These are phyloP conservation scores for Atta cephalotes DNA, from an alignment of 1,140 invertebrate species.

Conservation along the genomic window DNA sequence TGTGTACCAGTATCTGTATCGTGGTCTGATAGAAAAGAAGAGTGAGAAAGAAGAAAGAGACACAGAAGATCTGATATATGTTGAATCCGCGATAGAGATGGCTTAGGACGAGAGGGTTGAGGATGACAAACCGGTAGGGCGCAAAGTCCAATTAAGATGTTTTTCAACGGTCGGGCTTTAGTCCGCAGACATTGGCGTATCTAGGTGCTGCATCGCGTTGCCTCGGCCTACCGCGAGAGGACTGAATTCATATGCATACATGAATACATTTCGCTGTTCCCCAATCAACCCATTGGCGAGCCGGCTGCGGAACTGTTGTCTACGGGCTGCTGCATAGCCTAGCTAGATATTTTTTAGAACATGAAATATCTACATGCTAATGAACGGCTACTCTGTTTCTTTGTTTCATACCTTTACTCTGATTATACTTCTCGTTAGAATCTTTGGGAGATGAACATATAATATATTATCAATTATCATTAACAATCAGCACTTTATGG, in stretches of 20 bases:
- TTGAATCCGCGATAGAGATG: conserved; percentile 6
- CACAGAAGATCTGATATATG: not conserved
- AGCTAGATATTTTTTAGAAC: conserved; percentile 48
- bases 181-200: conserved; percentile 67
- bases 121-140: conserved; percentile 47
- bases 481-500: conserved; percentile 6
- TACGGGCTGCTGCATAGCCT: not conserved
- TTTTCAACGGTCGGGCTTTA: conserved; percentile 73
- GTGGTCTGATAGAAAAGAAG: not conserved
- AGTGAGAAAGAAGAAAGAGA: conserved; percentile 23
- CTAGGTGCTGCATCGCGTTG: conserved; percentile 49
- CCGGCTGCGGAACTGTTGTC: conserved; percentile 50
- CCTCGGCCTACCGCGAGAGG: conserved; percentile 45
- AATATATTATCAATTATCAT: not conserved
- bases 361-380: conserved; percentile 64
- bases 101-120: conserved; percentile 34
- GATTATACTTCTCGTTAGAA: conserved; percentile 25
- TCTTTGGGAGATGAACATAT: conserved; percentile 11
- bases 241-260: conserved; percentile 81
- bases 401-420: not conserved
- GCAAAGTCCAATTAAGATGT: conserved; percentile 80
- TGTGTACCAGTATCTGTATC: not conserved
- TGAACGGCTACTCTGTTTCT: conserved; percentile 27
- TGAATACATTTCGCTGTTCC: conserved; percentile 79
- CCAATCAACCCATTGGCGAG: conserved; percentile 76